Evolutionary conservation across 2,888 invertebrate genomes (phyloP), one percentile per base, ranked within the genome.

Genomic region (Allygus modestus): DNA sequence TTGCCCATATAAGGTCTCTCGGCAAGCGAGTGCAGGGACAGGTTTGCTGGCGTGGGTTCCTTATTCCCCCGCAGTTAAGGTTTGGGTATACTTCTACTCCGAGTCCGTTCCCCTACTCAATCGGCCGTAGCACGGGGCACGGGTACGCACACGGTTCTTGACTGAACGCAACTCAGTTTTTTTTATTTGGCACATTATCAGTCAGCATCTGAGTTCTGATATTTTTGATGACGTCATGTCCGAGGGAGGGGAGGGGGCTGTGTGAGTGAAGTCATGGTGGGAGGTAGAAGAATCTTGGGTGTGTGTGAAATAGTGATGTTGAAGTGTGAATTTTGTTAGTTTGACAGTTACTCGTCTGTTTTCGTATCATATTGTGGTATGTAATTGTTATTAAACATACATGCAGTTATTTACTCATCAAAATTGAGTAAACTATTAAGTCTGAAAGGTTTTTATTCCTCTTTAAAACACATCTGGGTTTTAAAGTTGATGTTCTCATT

Each of bases 221-320:
- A 77, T 43, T 77, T 77, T 28, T 46, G n/a, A 28, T 79, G 79
- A 79, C 79, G 79, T 79, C 79, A 79, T 7, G n/a, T 37, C 33
- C 17, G 28, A 54, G 26, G 46, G 9, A 51, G 28, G 54, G n/a
- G 77, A 31, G 79, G 37, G 37, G 79, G 33, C 9, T 0, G 26
- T 4, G 26, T n/a, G 54, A 58, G 54, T n/a, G 79, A 20, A 58
- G 79, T 31, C 54, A 33, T 79, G 79, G 79, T 79, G 79, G 79
- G 79, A 79, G 79, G 79, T 37, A 58, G 79, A 58, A 79, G 51
- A 58, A 58, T 79, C 79, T 79, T 79, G 79, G 79, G 79, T 79
- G 79, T 79, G 79, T 79, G 79, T 75, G 77, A 79, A 37, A 5
- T 31, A 43, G 79, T 79, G 79, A 58, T 58, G 58, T 54, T 58